Percentiles rank a stretch among this genome's conserved stretches.
Evolutionary conservation across 2,888 invertebrate genomes (phyloP).

Genomic region (Aplocera efformata): DNA sequence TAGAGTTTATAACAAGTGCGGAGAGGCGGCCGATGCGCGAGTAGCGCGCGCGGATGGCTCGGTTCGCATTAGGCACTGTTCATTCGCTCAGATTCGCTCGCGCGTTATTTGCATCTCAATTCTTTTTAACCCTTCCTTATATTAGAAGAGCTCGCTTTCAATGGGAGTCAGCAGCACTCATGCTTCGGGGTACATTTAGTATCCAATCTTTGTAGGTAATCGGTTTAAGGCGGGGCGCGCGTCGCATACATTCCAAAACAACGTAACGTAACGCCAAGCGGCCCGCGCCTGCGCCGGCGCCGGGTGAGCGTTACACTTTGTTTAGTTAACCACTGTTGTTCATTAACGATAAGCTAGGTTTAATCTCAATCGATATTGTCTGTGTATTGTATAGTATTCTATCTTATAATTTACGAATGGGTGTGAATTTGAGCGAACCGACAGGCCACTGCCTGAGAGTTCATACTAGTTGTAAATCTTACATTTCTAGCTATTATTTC

Average conservation of each 20-base stretch:
- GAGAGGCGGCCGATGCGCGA: slow-evolving; percentile 22
- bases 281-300: slow-evolving; percentile 39
- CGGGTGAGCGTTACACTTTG: slow-evolving; percentile 59
- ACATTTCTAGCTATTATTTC: slow-evolving; percentile 36
- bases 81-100: slow-evolving; percentile 70
- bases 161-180: slow-evolving; percentile 32
- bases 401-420: slow-evolving; percentile 68
- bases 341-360: slow-evolving; percentile 78
- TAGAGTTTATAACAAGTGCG: slow-evolving; percentile 36
- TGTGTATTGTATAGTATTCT: slow-evolving; percentile 70
- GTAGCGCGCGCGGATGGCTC: slow-evolving; percentile 26
- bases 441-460: slow-evolving; percentile 67
- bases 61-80: slow-evolving; percentile 49
- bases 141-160: slow-evolving; percentile 16
- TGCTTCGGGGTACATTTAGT: slow-evolving; percentile 33
- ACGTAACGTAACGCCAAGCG: slow-evolving; percentile 61
- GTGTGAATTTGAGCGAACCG: slow-evolving; percentile 76
- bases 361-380: slow-evolving; percentile 77
- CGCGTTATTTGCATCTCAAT: slow-evolving; percentile 33
- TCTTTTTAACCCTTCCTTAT: slow-evolving; percentile 4
- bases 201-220: slow-evolving; percentile 32
- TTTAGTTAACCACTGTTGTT: slow-evolving; percentile 79
- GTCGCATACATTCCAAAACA: slow-evolving; percentile 78
- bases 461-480: slow-evolving; percentile 67
- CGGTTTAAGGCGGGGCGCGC: slow-evolving; percentile 43